Conservation (phyloP, 1,140 invertebrate species). For the Ylistrum balloti region DNA sequence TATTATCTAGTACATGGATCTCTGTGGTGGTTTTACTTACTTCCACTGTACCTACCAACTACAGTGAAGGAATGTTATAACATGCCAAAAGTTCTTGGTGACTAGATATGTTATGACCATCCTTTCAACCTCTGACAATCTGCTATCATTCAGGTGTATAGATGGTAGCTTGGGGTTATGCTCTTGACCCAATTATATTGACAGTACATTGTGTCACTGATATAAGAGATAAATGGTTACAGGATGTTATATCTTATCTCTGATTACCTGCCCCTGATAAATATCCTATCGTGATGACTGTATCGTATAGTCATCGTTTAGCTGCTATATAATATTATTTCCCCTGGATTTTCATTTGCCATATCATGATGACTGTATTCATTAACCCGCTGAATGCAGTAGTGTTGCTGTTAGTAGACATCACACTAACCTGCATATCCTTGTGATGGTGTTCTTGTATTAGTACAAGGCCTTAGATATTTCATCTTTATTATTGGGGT, state of each 20-base stretch:
- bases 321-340: neutral
- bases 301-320: too few species aligned
- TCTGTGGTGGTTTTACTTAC: too few species aligned
- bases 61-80: neutral
- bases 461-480: too few species aligned
- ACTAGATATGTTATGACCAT: neutral
- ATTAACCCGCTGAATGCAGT: too few species aligned
- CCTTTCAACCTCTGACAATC: neutral
- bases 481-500: too few species aligned
- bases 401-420: too few species aligned
- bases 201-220: neutral
- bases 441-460: too few species aligned
- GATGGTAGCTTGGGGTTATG: neutral
- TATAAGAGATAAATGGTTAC: neutral
- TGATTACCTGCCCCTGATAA: neutral
- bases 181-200: neutral
- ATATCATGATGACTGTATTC: too few species aligned
- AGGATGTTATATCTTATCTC: neutral
- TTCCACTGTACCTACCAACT: neutral
- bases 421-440: too few species aligned
- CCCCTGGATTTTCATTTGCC: neutral
- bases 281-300: neutral
- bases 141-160: neutral
- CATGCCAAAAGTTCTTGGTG: neutral
- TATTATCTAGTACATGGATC: too few species aligned